Evolutionary conservation across 1,140 invertebrate genomes (phyloP).

Genomic region (Camponotus floridanus): DNA sequence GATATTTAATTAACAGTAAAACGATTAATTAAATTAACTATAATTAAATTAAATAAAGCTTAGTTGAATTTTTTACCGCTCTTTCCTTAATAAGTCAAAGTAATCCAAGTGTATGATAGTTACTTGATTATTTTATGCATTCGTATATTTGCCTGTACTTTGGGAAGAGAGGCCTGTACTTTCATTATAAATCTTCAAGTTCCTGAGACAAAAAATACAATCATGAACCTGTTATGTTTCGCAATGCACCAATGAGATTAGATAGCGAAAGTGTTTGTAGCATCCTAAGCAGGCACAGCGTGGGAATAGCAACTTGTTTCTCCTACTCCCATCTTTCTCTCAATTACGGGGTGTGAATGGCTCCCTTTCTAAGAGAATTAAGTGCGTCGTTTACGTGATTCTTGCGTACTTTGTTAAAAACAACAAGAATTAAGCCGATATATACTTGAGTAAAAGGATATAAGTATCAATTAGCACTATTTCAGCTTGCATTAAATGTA

Average conservation of each 20-base stretch:
- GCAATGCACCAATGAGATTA: constrained; percentile 76
- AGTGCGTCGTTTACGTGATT: constrained; percentile 1
- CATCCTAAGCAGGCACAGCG: constrained; percentile 71
- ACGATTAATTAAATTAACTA: too few species aligned
- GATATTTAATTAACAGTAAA: background rate
- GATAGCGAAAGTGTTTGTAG: constrained; percentile 79
- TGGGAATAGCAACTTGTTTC: constrained; percentile 79
- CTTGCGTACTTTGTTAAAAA: background rate
- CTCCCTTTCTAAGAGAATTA: constrained; percentile 59
- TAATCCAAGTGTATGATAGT: constrained; percentile 5
- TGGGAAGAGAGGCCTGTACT: background rate
- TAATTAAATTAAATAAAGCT: too few species aligned
- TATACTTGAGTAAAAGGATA: background rate
- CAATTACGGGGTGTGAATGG: constrained; percentile 45
- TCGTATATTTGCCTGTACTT: background rate
- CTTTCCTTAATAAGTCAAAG: background rate
- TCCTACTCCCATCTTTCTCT: constrained; percentile 67
- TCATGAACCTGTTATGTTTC: constrained; percentile 72
- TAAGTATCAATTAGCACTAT: background rate
- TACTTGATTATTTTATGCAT: constrained; percentile 3
- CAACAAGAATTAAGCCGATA: background rate
- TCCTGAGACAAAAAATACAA: constrained; percentile 64
- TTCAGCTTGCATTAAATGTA: background rate
- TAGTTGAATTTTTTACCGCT: constrained; percentile 9
- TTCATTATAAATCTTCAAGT: background rate